Evolutionary conservation across 1,140 invertebrate genomes (phyloP), one percentile per base, ranked within the genome.

Genomic region (Cylas formicarius): DNA sequence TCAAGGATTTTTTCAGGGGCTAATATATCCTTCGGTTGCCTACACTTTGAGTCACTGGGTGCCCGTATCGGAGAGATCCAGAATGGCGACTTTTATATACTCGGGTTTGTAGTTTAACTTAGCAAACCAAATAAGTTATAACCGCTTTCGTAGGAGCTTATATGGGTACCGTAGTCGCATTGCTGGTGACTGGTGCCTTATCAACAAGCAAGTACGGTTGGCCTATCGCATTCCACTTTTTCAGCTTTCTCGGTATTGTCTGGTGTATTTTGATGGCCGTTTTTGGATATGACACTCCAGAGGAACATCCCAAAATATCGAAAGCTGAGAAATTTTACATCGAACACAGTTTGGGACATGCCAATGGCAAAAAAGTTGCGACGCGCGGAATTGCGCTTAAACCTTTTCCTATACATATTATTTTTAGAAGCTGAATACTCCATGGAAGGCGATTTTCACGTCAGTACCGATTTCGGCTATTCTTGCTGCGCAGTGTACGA

Each of bases 401-500:
- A 29, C 16, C 11, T 29, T 13, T 29, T 13, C 16, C 11, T 29
- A 29, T 29, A 29, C 16, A 29, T 29, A 29, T 29, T 67, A 56
- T 6, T 51, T 77, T 1, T 69, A 76, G 13, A 19, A 17, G n/a
- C 44, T 82, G 3, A 2, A 72, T 11, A 80, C 75, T 10, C 89
- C 89, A 2, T 93, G 87, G 88, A 70, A 67, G 29, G 65, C 73
- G 2, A 86, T 95, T 14, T 67, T 84, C 0, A 82, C 73, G 0
- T 89, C 86, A 2, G 35, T 77, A 4, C 84, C 90, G 0, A 79
- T 94, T 47, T 88, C 82, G 82, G 81, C 89, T 0, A 67, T 93
- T 6, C 74, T 90, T 21, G 62, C 90, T 1, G 78, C 76, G 0
- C 87, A 95, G 58, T 84, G 86, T 61, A 81, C 85, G 0, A 84